Base-by-base conservation (phyloP, 2,888 invertebrate genomes). In the Xanthorhoe designata region DNA sequence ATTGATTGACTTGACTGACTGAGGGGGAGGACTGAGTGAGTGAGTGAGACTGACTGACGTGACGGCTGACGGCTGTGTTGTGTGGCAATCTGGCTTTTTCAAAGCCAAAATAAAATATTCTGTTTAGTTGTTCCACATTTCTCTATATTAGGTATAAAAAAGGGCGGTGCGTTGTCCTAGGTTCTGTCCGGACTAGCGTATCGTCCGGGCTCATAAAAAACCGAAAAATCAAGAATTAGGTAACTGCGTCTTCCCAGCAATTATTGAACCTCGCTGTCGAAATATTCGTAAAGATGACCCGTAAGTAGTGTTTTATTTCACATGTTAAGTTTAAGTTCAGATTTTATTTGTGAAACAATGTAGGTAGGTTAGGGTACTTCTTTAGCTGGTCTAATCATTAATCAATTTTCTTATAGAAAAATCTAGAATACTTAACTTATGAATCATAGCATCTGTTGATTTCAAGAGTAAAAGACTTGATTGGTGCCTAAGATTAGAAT, bases 161-260 rank as follows among this genome's bases (percentile, higher is more conserved):
- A 84, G 91, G 93, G 91, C 93, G 93, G 93, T 93, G 93, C 92
- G 92, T 92, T 90, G 91, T 92, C 90, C 87, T 87, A 90, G 93
- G 93, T 92, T 90, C 91, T 91, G 92, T 82, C 93, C 92, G 89
- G 92, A 85, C 89, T 88, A 91, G 91, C 93, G 93, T 93, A 92
- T 93, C 93, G 93, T 93, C 92, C 91, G 87, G 82, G 81, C 84
- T 85, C 84, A 68, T 76, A 70, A 71, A 61, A 75, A 70, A 68
- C 67, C 68, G 69, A 71, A 61, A 62, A 66, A 69, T 49, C 53
- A 58, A 47, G 64, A 75, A 74, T 76, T 78, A 73, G 72, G 69
- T 76, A 77, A 75, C 76, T 78, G 74, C 80, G 77, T 80, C 73
- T 76, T 75, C 72, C 70, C 73, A 76, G 73, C 73, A n/a, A n/a